Conservation (phyloP, 2,888 invertebrate genomes). For the Resseliella maxima region DNA sequence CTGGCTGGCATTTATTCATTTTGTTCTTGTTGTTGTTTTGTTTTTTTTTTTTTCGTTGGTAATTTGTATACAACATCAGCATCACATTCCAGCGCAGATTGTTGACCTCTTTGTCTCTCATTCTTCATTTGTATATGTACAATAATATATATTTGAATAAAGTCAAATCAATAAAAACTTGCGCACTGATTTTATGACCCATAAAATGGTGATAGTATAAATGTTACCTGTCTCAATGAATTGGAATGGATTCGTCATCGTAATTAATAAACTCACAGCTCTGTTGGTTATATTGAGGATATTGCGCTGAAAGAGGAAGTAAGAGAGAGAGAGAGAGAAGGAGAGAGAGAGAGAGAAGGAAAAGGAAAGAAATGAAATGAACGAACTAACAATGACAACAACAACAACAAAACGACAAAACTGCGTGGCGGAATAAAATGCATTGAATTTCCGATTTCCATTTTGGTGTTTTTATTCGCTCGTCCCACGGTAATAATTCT, state of each 20-base stretch:
- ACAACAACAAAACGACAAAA: neutral
- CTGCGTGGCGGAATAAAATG: neutral
- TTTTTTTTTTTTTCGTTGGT: too few species aligned
- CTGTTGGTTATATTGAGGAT: neutral
- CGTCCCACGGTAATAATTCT: neutral
- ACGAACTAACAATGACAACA: too few species aligned
- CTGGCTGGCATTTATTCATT: too few species aligned
- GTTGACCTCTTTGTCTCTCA: neutral
- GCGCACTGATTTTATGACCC: constrained; percentile 50
- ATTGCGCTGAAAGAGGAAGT: too few species aligned
- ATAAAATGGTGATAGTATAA: constrained; percentile 5
- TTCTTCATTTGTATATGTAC: neutral
- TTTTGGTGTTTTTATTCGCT: neutral
- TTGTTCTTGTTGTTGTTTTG: too few species aligned
- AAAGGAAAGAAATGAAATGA: neutral
- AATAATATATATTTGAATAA: neutral
- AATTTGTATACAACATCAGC: neutral
- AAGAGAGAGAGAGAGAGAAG: too few species aligned
- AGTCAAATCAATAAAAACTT: constrained; percentile 44
- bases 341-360: too few species aligned
- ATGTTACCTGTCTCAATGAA: constrained; percentile 9
- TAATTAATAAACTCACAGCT: constrained; percentile 30
- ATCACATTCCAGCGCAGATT: neutral
- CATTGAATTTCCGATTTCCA: constrained; percentile 35
- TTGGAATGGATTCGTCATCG: constrained; percentile 43